phyloP scores from a whole-genome alignment of 2,113 vertebrate genomes.

The Sylvilagus bachmani region DNA sequence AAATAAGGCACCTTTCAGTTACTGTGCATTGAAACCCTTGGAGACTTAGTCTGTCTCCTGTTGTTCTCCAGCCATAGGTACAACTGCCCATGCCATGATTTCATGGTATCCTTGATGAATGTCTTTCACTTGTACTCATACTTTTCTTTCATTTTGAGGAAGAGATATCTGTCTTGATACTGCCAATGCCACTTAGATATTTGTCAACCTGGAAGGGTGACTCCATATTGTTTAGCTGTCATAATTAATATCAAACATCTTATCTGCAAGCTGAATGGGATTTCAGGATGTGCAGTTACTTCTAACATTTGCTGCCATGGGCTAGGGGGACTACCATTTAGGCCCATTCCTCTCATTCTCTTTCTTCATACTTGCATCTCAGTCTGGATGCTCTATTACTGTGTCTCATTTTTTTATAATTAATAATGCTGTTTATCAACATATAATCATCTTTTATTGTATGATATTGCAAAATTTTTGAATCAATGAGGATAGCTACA shows the following conservation, averaged over 20 bases:
- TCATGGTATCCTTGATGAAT: neutral
- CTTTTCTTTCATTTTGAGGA: neutral
- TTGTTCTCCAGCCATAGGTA: neutral
- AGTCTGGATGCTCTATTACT: neutral
- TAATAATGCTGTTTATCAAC: no score
- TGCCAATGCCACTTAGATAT: neutral
- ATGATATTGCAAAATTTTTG: no score
- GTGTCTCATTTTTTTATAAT: neutral
- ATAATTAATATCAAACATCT: neutral
- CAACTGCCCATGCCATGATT: neutral
- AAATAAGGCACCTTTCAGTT: neutral
- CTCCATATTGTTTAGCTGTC: neutral
- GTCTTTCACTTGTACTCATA: neutral
- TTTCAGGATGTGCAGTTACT: neutral
- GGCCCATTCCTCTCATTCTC: neutral
- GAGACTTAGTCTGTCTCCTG: neutral
- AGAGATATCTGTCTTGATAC: neutral
- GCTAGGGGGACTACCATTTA: neutral
- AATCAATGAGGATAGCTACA: no score
- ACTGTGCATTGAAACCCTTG: neutral
- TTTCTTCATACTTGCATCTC: rapidly evolving
- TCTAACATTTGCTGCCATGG: neutral
- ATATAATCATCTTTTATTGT: no score
- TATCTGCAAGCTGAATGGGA: neutral
- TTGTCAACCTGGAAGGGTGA: neutral